A percentile compares a stretch with the other conserved stretches of the same genome.
Evolutionary conservation across 2,888 invertebrate species (phyloP).

Genomic region (Tiphia femorata): DNA sequence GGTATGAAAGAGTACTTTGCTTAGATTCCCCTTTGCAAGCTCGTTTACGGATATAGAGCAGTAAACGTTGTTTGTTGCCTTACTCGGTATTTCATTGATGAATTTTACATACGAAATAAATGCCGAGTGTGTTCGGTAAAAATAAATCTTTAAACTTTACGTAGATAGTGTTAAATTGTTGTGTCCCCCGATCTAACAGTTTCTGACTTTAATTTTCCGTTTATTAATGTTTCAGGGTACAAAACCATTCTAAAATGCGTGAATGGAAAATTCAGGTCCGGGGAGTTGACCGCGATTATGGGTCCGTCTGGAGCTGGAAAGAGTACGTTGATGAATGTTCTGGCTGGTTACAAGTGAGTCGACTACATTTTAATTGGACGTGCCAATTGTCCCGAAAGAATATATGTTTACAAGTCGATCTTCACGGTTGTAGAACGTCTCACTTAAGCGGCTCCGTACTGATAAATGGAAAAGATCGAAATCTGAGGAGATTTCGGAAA

Average conservation of each 20-base stretch:
- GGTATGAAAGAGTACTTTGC: too few species aligned
- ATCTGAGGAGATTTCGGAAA: slow-evolving; percentile 89
- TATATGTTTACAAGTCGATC: too few species aligned
- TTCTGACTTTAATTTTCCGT: neutral
- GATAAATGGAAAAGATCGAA: slow-evolving; percentile 90
- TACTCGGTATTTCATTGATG: too few species aligned
- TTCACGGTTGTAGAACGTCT: slow-evolving; percentile 87
- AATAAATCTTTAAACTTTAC: too few species aligned
- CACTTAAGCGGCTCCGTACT: slow-evolving; percentile 87
- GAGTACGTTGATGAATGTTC: slow-evolving; percentile 88
- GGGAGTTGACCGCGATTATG: slow-evolving; percentile 96
- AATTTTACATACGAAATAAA: too few species aligned
- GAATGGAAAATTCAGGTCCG: slow-evolving; percentile 88
- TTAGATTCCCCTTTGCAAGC: too few species aligned
- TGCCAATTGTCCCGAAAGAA: too few species aligned
- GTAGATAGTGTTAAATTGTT: too few species aligned
- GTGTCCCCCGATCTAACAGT: neutral
- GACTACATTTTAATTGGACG: neutral
- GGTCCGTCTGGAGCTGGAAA: slow-evolving; percentile 90
- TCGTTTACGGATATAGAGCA: too few species aligned
- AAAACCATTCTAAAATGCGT: slow-evolving; percentile 91
- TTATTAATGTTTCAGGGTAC: slow-evolving; percentile 71
- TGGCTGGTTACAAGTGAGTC: slow-evolving; percentile 90
- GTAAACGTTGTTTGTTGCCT: too few species aligned
- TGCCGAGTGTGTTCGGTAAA: too few species aligned